Base-by-base conservation (phyloP, 2,113 vertebrate species). In the Telmatochromis bifrenatus region DNA sequence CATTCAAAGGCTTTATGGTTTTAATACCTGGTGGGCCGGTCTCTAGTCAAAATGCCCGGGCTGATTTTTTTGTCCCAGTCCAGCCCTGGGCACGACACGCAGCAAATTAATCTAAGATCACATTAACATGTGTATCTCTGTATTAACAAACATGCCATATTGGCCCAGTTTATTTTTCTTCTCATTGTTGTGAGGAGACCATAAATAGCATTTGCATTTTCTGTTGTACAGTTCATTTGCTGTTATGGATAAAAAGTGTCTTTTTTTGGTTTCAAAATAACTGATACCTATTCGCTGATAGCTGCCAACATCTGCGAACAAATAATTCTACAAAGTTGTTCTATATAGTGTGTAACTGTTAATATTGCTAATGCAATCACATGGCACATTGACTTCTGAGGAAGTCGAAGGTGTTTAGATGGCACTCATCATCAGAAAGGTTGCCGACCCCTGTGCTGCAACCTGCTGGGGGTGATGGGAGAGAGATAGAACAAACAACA, bases 1-100 rank as follows among this genome's bases (percentile, higher is more conserved):
- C 47, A 49, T 49, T 51, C 49, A 51, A 9, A n/a, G 3, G 49
- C 49, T 51, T 51, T n/a, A 47, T 47, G 45, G 45, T 14, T 45
- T 49, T 51, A n/a, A 51, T 51, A n/a, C 17, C 17, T 51, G 49
- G 17, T 51, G 17, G 17, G 9, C 2, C 8, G 1, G 9, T 51
- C 17, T 51, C 8, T 5, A 51, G 49, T 51, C 17, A 9, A 51
- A 51, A n/a, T 51, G 8, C 49, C 49, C 49, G 3, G 49, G 49
- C 5, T 2, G 49, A n/a, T 51, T 5, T 51, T 51, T 51, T 5
- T 3, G 19, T 51, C 49, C 49, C 19, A 51, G 49, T 51, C 3
- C 0, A n/a, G 49, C 49, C 19, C 49, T 51, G 19, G 19, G 2
- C 5, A 51, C 49, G 5, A 51, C 8, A 51, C 49, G 0, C 49